Evolutionary conservation across 2,797 vertebrate species (phyloP).

Genomic region (Lophius americanus): DNA sequence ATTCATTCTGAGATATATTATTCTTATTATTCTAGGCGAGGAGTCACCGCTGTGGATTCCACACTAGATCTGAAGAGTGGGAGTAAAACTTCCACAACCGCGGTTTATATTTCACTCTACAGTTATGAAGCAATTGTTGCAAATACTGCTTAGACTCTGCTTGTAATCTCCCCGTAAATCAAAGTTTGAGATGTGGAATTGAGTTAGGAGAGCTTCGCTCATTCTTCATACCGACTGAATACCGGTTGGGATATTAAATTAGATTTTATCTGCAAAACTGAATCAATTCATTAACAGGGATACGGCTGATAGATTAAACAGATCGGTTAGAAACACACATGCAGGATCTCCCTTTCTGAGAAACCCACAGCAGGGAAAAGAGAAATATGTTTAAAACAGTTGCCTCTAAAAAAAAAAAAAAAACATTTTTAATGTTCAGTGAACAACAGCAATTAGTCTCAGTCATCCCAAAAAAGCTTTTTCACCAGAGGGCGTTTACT

Average conservation of each 20-base stretch:
- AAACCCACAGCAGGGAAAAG: background rate
- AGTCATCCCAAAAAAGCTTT: slow-evolving; percentile 13
- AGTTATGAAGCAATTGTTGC: slow-evolving; percentile 38
- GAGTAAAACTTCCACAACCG: slow-evolving; percentile 26
- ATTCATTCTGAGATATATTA: slow-evolving; percentile 13
- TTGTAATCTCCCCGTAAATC: slow-evolving; percentile 37
- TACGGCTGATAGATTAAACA: background rate
- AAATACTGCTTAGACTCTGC: slow-evolving; percentile 12
- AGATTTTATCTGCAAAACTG: slow-evolving; percentile 17
- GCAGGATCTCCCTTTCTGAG: background rate
- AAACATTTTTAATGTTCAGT: slow-evolving; percentile 11
- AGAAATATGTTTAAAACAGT: background rate
- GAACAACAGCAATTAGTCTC: slow-evolving; percentile 23
- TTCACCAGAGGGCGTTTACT: slow-evolving; percentile 26
- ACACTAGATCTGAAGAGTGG: slow-evolving; percentile 15
- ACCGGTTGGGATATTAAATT: slow-evolving; percentile 27
- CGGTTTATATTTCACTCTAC: slow-evolving; percentile 18
- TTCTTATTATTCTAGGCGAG: background rate
- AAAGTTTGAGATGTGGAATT: slow-evolving; percentile 18
- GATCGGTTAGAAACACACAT: slow-evolving; percentile 7
- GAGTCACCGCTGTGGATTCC: slow-evolving; percentile 7
- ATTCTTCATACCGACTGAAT: slow-evolving; percentile 17
- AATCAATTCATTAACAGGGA: slow-evolving; percentile 25
- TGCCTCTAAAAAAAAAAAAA: background rate
- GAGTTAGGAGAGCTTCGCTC: slow-evolving; percentile 10